Base-by-base conservation (phyloP, 2,797 vertebrate genomes). In the Austrolebias charrua region DNA sequence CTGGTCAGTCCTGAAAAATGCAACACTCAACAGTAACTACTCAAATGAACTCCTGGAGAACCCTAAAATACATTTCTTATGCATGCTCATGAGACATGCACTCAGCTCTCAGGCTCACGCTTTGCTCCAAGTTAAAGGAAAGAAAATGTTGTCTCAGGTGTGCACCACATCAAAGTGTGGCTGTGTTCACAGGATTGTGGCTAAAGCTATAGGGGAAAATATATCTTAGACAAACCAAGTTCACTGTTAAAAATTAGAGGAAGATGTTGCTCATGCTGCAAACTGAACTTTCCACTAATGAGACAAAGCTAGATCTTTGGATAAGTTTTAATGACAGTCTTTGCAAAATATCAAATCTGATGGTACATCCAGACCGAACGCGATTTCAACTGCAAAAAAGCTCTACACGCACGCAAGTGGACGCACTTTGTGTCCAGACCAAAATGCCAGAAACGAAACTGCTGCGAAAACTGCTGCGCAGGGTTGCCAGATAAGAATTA, bases 61-160 rank as follows among this genome's bases (percentile, higher is more conserved):
- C 67, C 70, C 69, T 75, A 73, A 54, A 70, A 60, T 55, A 71
- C 66, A 7, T 51, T 53, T 78, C 53, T 44, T 56, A 63, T 51
- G 55, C 74, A 79, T 71, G 73, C 58, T 66, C 69, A 54, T 44
- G 53, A 66, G 73, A 75, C 49, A 31, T 31, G 28, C 49, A 42
- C 29, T 52, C 51, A 38, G 50, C 54, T 63, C 57, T 47, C 60
- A 59, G 58, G 46, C 48, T 64, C n/a, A 58, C 38, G 50, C 58
- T 46, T 29, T 40, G 61, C 19, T 45, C 18, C 29, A 2, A 15
- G 9, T 29, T 15, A 18, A 42, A 16, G 20, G 61, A 51, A 42
- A 29, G 47, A 73, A 61, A 44, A 53, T 72, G 65, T 73, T 66
- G 67, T 80, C 67, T 85, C 72, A 71, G 79, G 79, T 85, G 78